Evolutionary conservation across 2,888 invertebrate genomes (phyloP), one percentile per base, ranked within the genome.

Genomic region (Euplexia lucipara): DNA sequence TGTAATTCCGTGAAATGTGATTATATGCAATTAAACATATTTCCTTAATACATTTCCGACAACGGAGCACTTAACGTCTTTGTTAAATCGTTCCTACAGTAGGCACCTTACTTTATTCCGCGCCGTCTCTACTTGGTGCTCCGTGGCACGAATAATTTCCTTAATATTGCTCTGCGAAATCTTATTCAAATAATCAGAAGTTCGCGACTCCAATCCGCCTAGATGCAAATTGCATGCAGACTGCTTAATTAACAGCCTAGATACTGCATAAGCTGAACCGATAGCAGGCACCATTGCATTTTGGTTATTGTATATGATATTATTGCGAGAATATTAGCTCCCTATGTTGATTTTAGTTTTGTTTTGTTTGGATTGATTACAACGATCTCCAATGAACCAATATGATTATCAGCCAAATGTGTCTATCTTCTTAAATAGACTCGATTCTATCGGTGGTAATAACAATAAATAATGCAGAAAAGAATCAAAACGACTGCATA

Each of bases 131-230:
- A 81, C 85, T 83, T 79, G 68, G 81, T 75, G 84, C 86, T 84
- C 80, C 79, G 82, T 73, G 79, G 84, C 83, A 82, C 86, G 90
- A 88, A 89, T 90, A 90, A 91, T 91, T 90, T 88, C 88, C 88
- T 87, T 90, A 88, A 88, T 90, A 90, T 87, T 88, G 88, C 88
- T 86, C 87, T 79, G 86, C 75, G 85, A 90, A 90, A 91, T 91
- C 90, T 91, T 89, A 92, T 92, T 91, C 90, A 91, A 91, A 91
- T 92, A 91, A 91, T 90, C 90, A 88, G 86, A 90, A 91, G 88
- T 92, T 91, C 87, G 88, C 83, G 89, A 88, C 89, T 89, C 86
- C 86, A 87, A 91, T 89, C 88, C 87, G 85, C 85, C 88, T 86
- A 86, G 87, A 92, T 92, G 91, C 89, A 90, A 92, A 92, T 92